These are phyloP conservation scores for Xestoiulus laeticollis DNA, from an alignment of 2,888 invertebrate species.

Conservation along the genomic window DNA sequence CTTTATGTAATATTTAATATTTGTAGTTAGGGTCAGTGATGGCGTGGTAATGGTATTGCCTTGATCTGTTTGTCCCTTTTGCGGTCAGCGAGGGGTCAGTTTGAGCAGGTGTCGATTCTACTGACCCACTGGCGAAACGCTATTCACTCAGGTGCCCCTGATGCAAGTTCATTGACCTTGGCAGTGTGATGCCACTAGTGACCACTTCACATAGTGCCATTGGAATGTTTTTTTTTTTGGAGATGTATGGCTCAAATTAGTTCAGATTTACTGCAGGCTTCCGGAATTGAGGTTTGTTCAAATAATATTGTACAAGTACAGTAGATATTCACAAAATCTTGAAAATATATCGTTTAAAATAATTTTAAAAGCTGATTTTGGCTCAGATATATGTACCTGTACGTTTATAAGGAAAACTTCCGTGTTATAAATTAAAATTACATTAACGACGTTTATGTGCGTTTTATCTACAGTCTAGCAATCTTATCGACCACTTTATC, in stretches of 20 bases:
- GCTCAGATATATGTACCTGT: no score
- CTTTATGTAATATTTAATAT: constrained; percentile 4
- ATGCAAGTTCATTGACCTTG: neutral
- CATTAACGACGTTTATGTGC: neutral
- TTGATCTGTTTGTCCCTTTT: constrained; percentile 26
- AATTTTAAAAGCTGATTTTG: no score
- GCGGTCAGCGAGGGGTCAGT: constrained; percentile 9
- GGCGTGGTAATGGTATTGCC: constrained; percentile 4
- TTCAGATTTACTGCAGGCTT: no score
- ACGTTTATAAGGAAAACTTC: no score
- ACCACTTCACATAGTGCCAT: neutral
- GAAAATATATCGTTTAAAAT: no score
- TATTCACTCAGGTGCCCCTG: neutral
- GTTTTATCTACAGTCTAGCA: neutral
- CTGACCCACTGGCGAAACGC: neutral
- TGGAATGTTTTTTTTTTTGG: neutral
- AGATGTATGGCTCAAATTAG: neutral
- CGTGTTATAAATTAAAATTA: no score
- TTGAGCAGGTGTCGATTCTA: constrained; percentile 18
- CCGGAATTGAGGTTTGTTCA: no score
- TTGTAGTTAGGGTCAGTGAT: neutral
- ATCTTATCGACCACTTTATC: neutral
- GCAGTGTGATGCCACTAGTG: neutral
- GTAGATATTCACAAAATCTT: no score
- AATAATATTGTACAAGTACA: no score